Percentiles rank a stretch among this genome's conserved stretches.
Evolutionary conservation across 2,113 vertebrate genomes (phyloP).

Genomic region (Zosterops hypoxanthus): DNA sequence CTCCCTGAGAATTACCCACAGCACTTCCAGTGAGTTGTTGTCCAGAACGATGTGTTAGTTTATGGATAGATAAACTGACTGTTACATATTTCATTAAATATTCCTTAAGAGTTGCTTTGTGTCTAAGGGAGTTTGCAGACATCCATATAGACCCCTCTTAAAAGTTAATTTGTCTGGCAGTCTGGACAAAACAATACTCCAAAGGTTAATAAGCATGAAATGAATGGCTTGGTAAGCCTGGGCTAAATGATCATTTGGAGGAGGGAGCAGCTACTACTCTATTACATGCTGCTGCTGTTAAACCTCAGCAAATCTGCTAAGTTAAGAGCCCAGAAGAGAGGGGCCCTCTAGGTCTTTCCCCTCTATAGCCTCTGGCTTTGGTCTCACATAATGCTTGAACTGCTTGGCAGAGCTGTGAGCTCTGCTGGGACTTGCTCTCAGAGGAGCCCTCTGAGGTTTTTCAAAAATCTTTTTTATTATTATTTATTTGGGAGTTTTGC

Average conservation of each 20-base stretch:
- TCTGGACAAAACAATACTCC: constrained; percentile 58
- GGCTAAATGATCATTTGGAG: constrained; percentile 38
- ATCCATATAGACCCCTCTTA: constrained; percentile 3
- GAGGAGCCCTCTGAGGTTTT: background rate
- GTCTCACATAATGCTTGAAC: background rate
- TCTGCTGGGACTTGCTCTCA: background rate
- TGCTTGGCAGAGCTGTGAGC: background rate
- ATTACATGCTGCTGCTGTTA: background rate
- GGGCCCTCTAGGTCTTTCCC: background rate
- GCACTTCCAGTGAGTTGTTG: background rate
- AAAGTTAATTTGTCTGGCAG: constrained; percentile 52
- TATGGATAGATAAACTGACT: constrained; percentile 6
- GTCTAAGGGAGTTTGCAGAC: constrained; percentile 48
- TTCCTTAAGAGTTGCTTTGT: constrained; percentile 38
- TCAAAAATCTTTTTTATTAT: background rate
- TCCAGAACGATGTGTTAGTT: constrained; percentile 11
- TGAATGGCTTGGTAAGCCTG: constrained; percentile 10
- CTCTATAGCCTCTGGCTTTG: background rate
- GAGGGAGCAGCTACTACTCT: background rate
- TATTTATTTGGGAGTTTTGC: background rate
- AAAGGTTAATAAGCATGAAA: constrained; percentile 62
- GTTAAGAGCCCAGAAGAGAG: background rate
- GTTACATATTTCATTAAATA: constrained; percentile 55
- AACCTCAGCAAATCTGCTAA: background rate
- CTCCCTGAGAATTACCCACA: background rate